phyloP scores from a whole-genome alignment of 2,797 vertebrate species.

The Pteronotus mesoamericanus region DNA sequence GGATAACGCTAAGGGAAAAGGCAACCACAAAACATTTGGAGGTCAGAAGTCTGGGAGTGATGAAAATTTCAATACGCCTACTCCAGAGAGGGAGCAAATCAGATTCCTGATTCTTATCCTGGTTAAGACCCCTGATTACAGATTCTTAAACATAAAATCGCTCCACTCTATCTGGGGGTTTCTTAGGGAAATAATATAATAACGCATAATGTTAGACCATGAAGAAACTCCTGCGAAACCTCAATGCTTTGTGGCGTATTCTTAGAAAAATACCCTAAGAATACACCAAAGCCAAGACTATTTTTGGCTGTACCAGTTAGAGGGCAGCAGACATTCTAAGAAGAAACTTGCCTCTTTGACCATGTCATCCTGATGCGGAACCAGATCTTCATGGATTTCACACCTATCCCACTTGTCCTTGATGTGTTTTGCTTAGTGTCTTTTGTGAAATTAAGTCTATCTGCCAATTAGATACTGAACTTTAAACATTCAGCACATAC shows the following conservation, averaged over 20 bases:
- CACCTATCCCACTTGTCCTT: not conserved
- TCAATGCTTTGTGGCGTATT: constrained; percentile 36
- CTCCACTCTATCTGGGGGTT: not conserved
- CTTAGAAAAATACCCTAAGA: constrained; percentile 54
- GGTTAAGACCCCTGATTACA: constrained; percentile 2
- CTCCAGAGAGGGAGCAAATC: not conserved
- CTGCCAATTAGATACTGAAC: not conserved
- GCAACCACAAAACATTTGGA: constrained; percentile 25
- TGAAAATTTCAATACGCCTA: constrained; percentile 34
- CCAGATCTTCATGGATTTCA: not conserved
- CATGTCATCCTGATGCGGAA: not conserved
- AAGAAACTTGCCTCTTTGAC: constrained; percentile 27
- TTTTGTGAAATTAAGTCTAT: not conserved
- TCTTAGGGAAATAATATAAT: constrained; percentile 25
- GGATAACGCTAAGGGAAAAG: constrained; percentile 43
- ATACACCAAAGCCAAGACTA: constrained; percentile 44
- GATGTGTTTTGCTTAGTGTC: not conserved
- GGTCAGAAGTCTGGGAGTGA: constrained; percentile 42
- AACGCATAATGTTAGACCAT: not conserved
- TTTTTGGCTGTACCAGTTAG: constrained; percentile 34
- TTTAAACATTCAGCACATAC: not conserved
- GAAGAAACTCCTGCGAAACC: constrained; percentile 44
- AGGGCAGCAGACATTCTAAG: constrained; percentile 44
- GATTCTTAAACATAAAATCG: constrained; percentile 24
- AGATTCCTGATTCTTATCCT: constrained; percentile 37